Evolutionary conservation across 2,888 invertebrate species (phyloP).

Genomic region (Orchesellides sinensis): DNA sequence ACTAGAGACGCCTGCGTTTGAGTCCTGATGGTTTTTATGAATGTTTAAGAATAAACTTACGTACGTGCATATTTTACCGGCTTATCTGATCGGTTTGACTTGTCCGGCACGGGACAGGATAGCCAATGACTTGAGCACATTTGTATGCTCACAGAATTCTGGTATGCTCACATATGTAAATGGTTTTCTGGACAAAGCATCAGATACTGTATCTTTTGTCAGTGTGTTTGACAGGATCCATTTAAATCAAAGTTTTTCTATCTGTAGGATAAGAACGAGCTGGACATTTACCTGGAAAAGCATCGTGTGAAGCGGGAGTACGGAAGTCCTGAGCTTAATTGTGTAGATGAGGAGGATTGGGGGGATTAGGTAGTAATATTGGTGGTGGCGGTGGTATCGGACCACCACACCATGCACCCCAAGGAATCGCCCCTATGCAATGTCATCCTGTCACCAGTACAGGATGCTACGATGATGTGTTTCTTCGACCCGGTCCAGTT

Average conservation of each 20-base stretch:
- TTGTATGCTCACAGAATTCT: no score
- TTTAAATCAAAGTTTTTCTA: no score
- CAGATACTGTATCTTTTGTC: no score
- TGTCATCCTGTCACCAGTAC: constrained; percentile 48
- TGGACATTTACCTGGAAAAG: constrained; percentile 74
- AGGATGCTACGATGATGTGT: constrained; percentile 85
- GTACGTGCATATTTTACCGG: no score
- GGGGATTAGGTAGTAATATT: constrained; percentile 32
- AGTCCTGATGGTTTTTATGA: no score
- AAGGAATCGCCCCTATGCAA: constrained; percentile 52
- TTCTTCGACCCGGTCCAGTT: constrained; percentile 83
- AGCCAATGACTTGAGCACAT: no score
- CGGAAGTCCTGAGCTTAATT: constrained; percentile 54
- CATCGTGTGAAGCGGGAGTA: constrained; percentile 69
- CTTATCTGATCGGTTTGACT: no score
- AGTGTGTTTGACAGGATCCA: no score
- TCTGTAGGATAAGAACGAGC: constrained; percentile 71
- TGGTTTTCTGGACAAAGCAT: background rate
- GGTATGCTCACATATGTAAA: no score
- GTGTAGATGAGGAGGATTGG: constrained; percentile 48
- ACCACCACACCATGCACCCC: constrained; percentile 17
- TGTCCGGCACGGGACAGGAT: no score
- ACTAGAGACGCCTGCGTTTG: background rate
- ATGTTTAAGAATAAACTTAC: no score
- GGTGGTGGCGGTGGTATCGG: constrained; percentile 17